Percentiles rank a stretch among this genome's conserved stretches.
Conservation (phyloP, 2,113 vertebrate species). For the Gallinago jamesoni region DNA sequence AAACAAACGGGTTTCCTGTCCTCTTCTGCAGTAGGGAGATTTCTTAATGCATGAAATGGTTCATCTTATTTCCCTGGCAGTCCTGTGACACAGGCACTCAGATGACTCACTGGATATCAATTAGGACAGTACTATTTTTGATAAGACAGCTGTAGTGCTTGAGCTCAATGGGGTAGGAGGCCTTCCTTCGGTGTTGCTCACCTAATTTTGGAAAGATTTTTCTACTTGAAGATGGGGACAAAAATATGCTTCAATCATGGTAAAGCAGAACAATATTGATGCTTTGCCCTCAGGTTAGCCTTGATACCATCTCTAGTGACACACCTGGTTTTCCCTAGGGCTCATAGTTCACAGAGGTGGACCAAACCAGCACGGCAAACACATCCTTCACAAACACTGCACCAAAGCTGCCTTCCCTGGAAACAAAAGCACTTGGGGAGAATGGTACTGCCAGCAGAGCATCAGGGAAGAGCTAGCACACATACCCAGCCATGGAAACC, state of each 20-base stretch:
- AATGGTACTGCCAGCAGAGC: not conserved
- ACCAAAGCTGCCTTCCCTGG: not conserved
- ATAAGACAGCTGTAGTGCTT: not conserved
- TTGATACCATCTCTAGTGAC: not conserved
- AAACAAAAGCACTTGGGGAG: not conserved
- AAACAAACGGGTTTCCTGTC: not conserved
- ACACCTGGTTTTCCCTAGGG: not conserved
- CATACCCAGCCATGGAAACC: not conserved
- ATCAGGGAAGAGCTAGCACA: not conserved
- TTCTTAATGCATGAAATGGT: not conserved
- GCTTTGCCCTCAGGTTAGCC: not conserved
- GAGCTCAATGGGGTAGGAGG: not conserved
- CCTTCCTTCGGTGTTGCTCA: not conserved
- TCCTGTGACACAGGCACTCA: not conserved
- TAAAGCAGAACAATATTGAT: not conserved
- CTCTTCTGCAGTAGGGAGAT: not conserved
- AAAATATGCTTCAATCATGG: not conserved
- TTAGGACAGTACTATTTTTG: not conserved
- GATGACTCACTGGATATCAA: not conserved
- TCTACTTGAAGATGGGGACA: not conserved
- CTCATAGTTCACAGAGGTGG: rapidly evolving
- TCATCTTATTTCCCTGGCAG: not conserved
- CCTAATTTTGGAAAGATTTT: not conserved
- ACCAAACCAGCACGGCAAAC: not conserved
- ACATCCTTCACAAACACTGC: not conserved